Conservation (phyloP, 2,113 vertebrate species). For the Pogonocichla stellata region DNA sequence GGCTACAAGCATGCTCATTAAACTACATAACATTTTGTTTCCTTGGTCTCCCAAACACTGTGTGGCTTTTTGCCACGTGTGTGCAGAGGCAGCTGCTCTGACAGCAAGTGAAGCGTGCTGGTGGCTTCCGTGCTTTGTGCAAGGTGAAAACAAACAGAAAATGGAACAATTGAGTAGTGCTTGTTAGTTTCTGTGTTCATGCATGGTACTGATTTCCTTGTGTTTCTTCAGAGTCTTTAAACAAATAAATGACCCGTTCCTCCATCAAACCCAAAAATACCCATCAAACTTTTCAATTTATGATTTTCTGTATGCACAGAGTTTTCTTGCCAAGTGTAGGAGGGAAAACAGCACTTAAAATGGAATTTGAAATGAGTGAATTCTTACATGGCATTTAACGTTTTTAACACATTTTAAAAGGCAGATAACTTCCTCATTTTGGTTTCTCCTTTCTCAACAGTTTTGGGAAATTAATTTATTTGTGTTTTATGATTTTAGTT, state of each 20-base stretch:
- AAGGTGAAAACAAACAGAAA: not conserved
- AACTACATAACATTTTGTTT: not conserved
- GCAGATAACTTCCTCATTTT: not conserved
- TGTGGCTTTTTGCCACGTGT: not conserved
- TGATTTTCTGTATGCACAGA: not conserved
- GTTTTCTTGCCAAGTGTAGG: not conserved
- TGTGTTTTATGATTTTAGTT: not conserved
- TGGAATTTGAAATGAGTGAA: not conserved
- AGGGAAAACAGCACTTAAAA: not conserved
- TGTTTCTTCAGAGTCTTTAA: not conserved
- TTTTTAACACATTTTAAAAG: not conserved
- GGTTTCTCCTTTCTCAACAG: not conserved
- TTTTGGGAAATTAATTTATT: not conserved
- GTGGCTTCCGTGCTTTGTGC: not conserved
- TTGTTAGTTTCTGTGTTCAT: not conserved
- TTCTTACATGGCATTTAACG: not conserved
- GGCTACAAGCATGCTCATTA: not conserved
- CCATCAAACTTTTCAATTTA: not conserved
- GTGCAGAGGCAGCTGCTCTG: not conserved
- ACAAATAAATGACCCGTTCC: not conserved
- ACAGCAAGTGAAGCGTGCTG: not conserved
- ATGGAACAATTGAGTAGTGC: not conserved
- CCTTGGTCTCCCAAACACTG: fast-evolving
- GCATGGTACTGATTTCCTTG: not conserved
- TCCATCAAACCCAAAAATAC: not conserved